These are phyloP conservation scores for Spinibarbus caldwelli DNA, from an alignment of 2,797 vertebrate genomes.

Conservation along the genomic window DNA sequence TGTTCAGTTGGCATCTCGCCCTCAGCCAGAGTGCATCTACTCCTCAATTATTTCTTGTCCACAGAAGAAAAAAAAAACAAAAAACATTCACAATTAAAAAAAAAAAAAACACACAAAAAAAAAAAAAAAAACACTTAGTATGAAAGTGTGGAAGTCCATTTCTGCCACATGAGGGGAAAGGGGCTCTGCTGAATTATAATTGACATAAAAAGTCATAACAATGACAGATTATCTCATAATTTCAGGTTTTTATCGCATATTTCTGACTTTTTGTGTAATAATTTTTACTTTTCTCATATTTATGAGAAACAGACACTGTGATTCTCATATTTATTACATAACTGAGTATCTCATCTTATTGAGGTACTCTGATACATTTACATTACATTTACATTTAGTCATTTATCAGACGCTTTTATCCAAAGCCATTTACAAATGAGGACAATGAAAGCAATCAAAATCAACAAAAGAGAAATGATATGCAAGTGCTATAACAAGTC, in stretches of 20 bases:
- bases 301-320: background rate
- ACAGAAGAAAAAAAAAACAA: too few relatives aligned
- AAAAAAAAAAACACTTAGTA: background rate
- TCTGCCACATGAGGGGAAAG: background rate
- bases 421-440: too few relatives aligned
- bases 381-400: too few relatives aligned
- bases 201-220: background rate
- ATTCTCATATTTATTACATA: background rate
- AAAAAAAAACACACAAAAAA: background rate
- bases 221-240: background rate
- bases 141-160: too few relatives aligned
- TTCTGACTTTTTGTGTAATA: too few relatives aligned
- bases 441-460: too few relatives aligned
- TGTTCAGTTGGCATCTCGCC: slow-evolving; percentile 12
- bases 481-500: too few relatives aligned
- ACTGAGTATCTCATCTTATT: too few relatives aligned
- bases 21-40: background rate
- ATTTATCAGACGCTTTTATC: too few relatives aligned
- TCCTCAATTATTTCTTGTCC: background rate
- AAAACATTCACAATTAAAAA: background rate
- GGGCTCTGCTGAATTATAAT: background rate
- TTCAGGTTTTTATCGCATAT: background rate
- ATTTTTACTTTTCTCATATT: background rate
- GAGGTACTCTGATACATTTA: too few relatives aligned
- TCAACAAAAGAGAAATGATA: too few relatives aligned